Evolutionary conservation across 2,888 invertebrate genomes (phyloP).

Genomic region (Flexamia atlantica): DNA sequence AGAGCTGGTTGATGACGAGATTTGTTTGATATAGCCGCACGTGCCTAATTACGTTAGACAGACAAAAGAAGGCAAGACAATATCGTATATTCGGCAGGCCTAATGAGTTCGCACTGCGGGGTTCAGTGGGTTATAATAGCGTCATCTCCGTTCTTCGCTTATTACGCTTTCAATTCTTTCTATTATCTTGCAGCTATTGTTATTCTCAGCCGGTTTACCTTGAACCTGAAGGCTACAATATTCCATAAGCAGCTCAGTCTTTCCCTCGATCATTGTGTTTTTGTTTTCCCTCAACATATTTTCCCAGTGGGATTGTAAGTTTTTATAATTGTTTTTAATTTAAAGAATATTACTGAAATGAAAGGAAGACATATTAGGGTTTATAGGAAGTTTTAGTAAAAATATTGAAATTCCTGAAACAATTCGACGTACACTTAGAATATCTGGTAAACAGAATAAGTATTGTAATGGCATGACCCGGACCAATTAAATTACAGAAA

Average conservation of each 20-base stretch:
- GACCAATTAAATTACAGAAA: no score
- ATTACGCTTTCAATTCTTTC: constrained; percentile 35
- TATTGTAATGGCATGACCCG: no score
- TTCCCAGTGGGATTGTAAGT: no score
- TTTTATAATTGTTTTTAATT: no score
- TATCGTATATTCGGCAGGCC: constrained; percentile 12
- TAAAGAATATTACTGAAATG: no score
- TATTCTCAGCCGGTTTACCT: neutral
- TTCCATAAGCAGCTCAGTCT: neutral
- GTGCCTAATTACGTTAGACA: constrained; percentile 37
- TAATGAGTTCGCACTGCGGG: constrained; percentile 32
- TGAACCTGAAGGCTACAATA: neutral
- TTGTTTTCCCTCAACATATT: neutral
- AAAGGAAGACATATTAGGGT: no score
- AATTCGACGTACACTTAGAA: no score
- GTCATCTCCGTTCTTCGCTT: constrained; percentile 19
- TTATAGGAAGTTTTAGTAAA: no score
- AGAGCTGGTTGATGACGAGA: neutral
- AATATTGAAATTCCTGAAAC: no score
- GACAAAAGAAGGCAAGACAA: constrained; percentile 51
- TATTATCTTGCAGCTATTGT: constrained; percentile 43
- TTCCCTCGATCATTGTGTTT: neutral
- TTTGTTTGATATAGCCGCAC: constrained; percentile 16
- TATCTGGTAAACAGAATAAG: no score
- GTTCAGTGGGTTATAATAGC: constrained; percentile 8